These are phyloP conservation scores for Noctua janthe DNA, from an alignment of 2,888 invertebrate genomes.

Conservation along the genomic window DNA sequence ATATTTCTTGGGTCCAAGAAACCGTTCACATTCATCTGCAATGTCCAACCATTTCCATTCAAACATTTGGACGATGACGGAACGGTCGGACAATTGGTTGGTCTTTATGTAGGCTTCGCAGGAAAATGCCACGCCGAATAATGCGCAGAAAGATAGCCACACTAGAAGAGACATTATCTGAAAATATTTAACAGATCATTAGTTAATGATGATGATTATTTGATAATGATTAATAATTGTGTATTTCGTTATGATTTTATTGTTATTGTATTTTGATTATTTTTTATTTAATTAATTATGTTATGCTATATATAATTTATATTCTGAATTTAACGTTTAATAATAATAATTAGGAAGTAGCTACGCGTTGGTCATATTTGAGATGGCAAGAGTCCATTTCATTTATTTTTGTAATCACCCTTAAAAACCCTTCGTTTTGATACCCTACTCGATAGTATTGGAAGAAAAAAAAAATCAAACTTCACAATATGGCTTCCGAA, in stretches of 20 bases:
- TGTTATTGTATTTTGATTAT: too few relatives aligned
- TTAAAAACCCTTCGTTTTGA: too few relatives aligned
- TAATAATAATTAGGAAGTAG: neutral
- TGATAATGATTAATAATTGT: too few relatives aligned
- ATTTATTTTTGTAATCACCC: too few relatives aligned
- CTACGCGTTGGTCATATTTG: neutral
- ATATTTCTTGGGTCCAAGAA: constrained; percentile 93
- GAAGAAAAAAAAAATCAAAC: too few relatives aligned
- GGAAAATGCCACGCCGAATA: constrained; percentile 20
- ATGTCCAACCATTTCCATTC: constrained; percentile 96
- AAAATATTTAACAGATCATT: constrained; percentile 12
- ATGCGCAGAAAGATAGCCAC: constrained; percentile 29
- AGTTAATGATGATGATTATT: too few relatives aligned
- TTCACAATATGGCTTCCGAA: too few relatives aligned
- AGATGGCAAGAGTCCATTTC: neutral
- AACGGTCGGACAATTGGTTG: constrained; percentile 88
- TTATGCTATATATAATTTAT: too few relatives aligned
- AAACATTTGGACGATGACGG: constrained; percentile 93
- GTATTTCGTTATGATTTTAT: too few relatives aligned
- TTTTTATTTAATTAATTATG: too few relatives aligned
- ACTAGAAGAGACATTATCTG: constrained; percentile 43
- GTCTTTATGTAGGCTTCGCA: constrained; percentile 65
- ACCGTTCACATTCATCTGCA: constrained; percentile 94
- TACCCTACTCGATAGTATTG: too few relatives aligned
- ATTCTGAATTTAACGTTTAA: too few relatives aligned